Conservation (phyloP, 2,797 vertebrate genomes). For the Sitta carolinensis region DNA sequence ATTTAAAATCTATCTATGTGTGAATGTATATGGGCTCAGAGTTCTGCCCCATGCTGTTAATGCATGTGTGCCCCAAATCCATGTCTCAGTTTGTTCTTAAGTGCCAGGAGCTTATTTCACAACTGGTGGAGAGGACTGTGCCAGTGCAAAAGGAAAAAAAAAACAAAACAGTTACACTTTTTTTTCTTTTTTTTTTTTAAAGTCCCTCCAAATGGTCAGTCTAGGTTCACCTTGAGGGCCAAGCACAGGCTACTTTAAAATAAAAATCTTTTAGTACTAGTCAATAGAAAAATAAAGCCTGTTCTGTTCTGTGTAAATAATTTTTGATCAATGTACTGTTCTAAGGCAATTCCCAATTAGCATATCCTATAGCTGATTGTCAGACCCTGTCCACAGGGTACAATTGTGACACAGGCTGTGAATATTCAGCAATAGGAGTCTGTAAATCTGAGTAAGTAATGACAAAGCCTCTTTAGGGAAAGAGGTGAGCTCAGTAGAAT, state of each 20-base stretch:
- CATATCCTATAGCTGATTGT: slow-evolving; percentile 46
- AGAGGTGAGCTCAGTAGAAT: slow-evolving; percentile 51
- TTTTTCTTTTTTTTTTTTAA: neutral
- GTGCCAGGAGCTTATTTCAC: neutral
- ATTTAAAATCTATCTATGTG: neutral
- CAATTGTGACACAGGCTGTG: slow-evolving; percentile 54
- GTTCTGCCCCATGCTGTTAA: neutral
- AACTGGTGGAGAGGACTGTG: neutral
- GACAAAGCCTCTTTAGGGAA: slow-evolving; percentile 56
- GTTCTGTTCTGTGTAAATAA: slow-evolving; percentile 80
- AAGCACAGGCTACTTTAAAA: slow-evolving; percentile 32
- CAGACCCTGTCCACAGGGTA: slow-evolving; percentile 34
- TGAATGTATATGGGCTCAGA: neutral
- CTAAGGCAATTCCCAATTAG: slow-evolving; percentile 39
- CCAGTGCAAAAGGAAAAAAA: neutral
- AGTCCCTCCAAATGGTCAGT: neutral
- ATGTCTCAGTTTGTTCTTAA: neutral
- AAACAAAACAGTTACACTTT: neutral
- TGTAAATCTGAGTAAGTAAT: slow-evolving; percentile 50
- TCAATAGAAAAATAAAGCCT: slow-evolving; percentile 70
- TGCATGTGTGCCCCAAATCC: neutral
- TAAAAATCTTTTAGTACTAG: slow-evolving; percentile 63
- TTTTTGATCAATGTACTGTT: slow-evolving; percentile 69
- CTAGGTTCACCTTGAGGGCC: slow-evolving; percentile 5
- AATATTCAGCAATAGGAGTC: slow-evolving; percentile 53